Percentiles rank a stretch among this genome's conserved stretches.
These are phyloP conservation scores for Pherbina coryleti DNA, from an alignment of 2,888 invertebrate genomes.

Conservation along the genomic window DNA sequence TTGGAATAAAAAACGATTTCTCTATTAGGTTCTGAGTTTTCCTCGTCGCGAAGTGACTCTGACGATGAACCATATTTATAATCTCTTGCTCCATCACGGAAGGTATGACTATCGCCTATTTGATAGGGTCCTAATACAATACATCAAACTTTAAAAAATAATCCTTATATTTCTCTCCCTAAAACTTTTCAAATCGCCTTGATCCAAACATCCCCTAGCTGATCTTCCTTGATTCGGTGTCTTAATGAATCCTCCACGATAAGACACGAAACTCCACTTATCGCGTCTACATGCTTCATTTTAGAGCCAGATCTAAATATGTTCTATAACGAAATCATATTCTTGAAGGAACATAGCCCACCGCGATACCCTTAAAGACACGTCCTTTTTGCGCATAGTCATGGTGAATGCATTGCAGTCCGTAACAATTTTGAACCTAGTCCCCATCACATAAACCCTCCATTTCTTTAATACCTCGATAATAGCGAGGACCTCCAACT, in stretches of 20 bases:
- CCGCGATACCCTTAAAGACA: constrained; percentile 38
- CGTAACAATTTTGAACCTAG: constrained; percentile 36
- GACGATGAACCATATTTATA: constrained; percentile 57
- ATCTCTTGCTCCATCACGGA: constrained; percentile 58
- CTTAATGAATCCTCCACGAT: constrained; percentile 39
- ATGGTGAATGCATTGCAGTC: constrained; percentile 43
- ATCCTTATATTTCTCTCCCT: constrained; percentile 37
- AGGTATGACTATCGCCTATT: constrained; percentile 57
- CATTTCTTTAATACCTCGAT: constrained; percentile 41
- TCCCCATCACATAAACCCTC: constrained; percentile 52
- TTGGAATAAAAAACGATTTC: constrained; percentile 54
- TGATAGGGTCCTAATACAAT: constrained; percentile 39
- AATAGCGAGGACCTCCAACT: constrained; percentile 48
- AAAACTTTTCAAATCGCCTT: constrained; percentile 40
- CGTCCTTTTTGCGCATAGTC: constrained; percentile 41
- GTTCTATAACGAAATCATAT: constrained; percentile 42
- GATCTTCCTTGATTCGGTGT: constrained; percentile 39
- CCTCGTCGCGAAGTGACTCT: constrained; percentile 60
- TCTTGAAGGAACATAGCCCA: constrained; percentile 45
- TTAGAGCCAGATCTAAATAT: constrained; percentile 37
- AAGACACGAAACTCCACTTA: constrained; percentile 41
- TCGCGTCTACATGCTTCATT: constrained; percentile 46
- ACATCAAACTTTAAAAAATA: constrained; percentile 43
- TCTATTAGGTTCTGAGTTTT: constrained; percentile 53
- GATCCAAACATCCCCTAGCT: constrained; percentile 41